Percentiles rank a stretch among this genome's conserved stretches.
phyloP scores from a whole-genome alignment of 2,888 invertebrate species.

The Amphipoea oculea region DNA sequence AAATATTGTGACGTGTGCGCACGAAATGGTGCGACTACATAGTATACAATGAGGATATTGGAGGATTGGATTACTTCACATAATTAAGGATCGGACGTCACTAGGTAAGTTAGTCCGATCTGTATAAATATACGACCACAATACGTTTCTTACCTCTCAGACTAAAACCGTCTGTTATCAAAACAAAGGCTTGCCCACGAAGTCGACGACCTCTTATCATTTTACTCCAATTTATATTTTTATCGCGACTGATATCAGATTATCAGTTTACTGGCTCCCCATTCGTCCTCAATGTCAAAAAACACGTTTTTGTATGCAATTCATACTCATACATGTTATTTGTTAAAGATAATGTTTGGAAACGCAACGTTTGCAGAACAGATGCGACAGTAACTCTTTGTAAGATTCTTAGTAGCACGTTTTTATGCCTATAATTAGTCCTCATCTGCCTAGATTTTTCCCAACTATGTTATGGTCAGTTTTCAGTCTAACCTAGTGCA shows the following conservation, averaged over 20 bases:
- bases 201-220: slow-evolving; percentile 65
- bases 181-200: slow-evolving; percentile 43
- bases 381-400: slow-evolving; percentile 14
- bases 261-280: slow-evolving; percentile 57
- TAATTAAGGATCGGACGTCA: too few relatives aligned
- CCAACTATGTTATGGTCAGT: not conserved
- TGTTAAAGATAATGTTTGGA: slow-evolving; percentile 53
- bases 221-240: slow-evolving; percentile 71
- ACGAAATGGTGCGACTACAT: too few relatives aligned
- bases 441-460: not conserved
- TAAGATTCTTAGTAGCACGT: not conserved
- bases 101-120: too few relatives aligned
- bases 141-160: not conserved
- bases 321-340: slow-evolving; percentile 34
- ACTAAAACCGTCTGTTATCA: slow-evolving; percentile 38
- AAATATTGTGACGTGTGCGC: too few relatives aligned
- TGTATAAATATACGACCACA: not conserved
- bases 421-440: not conserved
- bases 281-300: slow-evolving; percentile 70
- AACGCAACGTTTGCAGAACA: not conserved
- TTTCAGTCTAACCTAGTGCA: not conserved
- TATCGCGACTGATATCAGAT: slow-evolving; percentile 67
- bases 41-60: too few relatives aligned
- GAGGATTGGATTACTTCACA: too few relatives aligned
- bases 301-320: slow-evolving; percentile 66